Evolutionary conservation across 30 jellyfish, hydroid and myxozoan genomes (phyloP), one percentile per base, ranked within the genome.

Genomic region (Nemopilema nomurai): DNA sequence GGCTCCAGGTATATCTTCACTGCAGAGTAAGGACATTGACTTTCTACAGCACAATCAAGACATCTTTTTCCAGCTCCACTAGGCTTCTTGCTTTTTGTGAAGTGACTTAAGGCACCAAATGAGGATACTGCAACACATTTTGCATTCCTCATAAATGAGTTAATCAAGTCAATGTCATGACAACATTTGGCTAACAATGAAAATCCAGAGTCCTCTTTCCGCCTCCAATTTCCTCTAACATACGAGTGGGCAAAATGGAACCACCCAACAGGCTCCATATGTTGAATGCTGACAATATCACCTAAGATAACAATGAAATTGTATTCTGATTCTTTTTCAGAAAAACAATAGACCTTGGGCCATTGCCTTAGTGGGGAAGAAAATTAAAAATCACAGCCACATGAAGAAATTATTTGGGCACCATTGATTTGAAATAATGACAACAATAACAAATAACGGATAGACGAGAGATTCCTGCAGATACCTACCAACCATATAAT

Each of bases 221-320:
- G 31, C 65, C 96, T 70, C 97, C 98, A 88, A 24, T 88, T 88
- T n/a, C 98, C 98, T 21, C 98, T 82, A 22, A 92, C 98, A 66
- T 51, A 88, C 0, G 97, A 86, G 49, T 92, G 98, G 0, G 98
- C 98, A 82, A 80, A 92, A 49, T 88, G 97, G 70, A 62, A 87
- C 98, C 98, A 92, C 23, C 98, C 98, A 73, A 92, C 91, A 8
- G 98, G 98, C 28, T 92, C 96, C 90, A 92, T 80, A 50, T 86
- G 96, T 52, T 92, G 98, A 24, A 92, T 92, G 51, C 84, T 79
- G 65, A 92, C 88, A 82, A 92, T 76, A 21, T 92, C 98, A 26
- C 98, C 98, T 90, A 74, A 16, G 49, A 71, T 29, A n/a, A 52
- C 21, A 19, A 4, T 25, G 4, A 30, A 70, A 52, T 32, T 18